Conservation (phyloP, 2,113 vertebrate species). For the Pseudopipra pipra region DNA sequence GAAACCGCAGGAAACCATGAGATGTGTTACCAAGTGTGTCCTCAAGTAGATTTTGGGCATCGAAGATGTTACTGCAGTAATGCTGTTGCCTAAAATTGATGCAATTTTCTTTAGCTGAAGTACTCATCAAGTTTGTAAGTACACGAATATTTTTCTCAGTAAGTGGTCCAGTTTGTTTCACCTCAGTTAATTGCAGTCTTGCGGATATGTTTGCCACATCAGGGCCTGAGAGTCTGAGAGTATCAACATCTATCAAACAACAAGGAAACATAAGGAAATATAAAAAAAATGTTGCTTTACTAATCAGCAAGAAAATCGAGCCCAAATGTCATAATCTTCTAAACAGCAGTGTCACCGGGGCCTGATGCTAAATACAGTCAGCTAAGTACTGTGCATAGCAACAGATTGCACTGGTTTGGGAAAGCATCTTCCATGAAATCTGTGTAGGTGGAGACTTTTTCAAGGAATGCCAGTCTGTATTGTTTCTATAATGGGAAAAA, state of each 20-base stretch:
- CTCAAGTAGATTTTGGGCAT: background rate
- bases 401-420: background rate
- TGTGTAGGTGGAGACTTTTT: background rate
- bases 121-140: constrained; percentile 4
- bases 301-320: background rate
- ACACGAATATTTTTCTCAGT: background rate
- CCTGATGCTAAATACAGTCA: background rate
- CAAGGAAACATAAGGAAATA: background rate
- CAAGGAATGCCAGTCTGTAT: background rate
- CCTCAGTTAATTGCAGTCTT: constrained; percentile 2
- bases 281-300: background rate
- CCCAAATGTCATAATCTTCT: background rate
- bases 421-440: background rate
- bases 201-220: background rate
- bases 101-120: background rate
- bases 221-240: background rate
- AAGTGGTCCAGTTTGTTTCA: constrained; percentile 30
- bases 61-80: background rate
- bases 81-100: background rate
- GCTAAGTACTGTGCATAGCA: background rate
- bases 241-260: background rate
- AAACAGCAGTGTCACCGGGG: background rate
- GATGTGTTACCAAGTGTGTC: background rate
- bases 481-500: background rate
- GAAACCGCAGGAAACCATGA: background rate